Conservation (phyloP, 2,113 vertebrate genomes). For the Pavo muticus region DNA sequence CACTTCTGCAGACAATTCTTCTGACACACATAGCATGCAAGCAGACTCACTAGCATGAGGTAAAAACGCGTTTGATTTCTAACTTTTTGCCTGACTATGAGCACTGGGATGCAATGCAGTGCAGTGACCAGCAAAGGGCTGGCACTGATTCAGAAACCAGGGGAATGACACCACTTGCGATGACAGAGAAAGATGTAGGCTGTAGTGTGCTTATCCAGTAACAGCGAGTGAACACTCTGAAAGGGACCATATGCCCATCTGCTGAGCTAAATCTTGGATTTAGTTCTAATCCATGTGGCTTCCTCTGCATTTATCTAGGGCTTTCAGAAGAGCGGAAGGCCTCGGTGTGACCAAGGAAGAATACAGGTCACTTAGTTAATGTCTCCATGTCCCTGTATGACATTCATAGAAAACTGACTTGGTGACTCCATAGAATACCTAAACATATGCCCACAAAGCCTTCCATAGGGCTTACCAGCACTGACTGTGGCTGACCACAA, state of each 20-base stretch:
- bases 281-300: conserved; percentile 47
- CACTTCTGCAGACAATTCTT: fast-evolving
- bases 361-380: not conserved
- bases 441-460: fast-evolving
- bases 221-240: not conserved
- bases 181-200: not conserved
- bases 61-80: not conserved
- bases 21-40: not conserved
- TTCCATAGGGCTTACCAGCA: fast-evolving
- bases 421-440: fast-evolving
- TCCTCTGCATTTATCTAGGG: conserved; percentile 30
- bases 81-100: not conserved
- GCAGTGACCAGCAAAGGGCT: not conserved
- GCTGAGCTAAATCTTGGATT: conserved; percentile 48
- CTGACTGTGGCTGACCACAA: fast-evolving
- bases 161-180: not conserved
- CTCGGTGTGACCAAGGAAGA: not conserved
- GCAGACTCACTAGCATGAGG: not conserved
- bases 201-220: not conserved
- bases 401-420: not conserved
- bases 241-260: conserved; percentile 55
- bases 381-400: not conserved
- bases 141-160: not conserved
- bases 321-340: not conserved
- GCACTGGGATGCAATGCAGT: too few species aligned